phyloP scores from a whole-genome alignment of 2,888 invertebrate species.

The Mesoligia furuncula region DNA sequence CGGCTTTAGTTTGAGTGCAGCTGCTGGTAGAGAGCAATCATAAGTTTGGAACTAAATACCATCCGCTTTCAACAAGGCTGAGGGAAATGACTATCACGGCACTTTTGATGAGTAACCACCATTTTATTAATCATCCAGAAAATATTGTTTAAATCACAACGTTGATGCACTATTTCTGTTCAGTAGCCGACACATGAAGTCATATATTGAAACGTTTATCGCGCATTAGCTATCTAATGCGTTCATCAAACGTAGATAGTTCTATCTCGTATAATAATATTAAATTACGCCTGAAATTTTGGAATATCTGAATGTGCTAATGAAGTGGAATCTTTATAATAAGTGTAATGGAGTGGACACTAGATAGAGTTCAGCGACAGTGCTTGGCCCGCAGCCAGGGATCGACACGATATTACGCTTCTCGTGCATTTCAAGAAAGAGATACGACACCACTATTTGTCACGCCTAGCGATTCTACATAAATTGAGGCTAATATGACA shows the following conservation, averaged over 20 bases:
- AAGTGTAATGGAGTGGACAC: conserved; percentile 69
- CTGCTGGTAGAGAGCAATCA: conserved; percentile 3
- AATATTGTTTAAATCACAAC: conserved; percentile 5
- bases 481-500: conserved; percentile 75
- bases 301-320: conserved; percentile 54
- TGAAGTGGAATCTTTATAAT: conserved; percentile 60
- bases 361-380: conserved; percentile 67
- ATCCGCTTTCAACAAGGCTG: background rate
- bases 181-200: conserved; percentile 26
- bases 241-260: conserved; percentile 29
- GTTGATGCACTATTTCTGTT: conserved; percentile 24
- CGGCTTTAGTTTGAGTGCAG: conserved; percentile 4
- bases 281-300: conserved; percentile 44
- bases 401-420: conserved; percentile 71
- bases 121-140: conserved; percentile 12
- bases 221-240: conserved; percentile 18
- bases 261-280: conserved; percentile 27
- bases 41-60: conserved; percentile 28
- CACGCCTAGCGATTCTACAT: conserved; percentile 63
- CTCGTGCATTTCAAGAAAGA: conserved; percentile 69
- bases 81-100: background rate
- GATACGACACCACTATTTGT: conserved; percentile 67
- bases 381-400: conserved; percentile 77
- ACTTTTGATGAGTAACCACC: background rate
- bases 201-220: conserved; percentile 36